Evolutionary conservation across 2,888 invertebrate species (phyloP).

Genomic region (Cerceris ruficornis): DNA sequence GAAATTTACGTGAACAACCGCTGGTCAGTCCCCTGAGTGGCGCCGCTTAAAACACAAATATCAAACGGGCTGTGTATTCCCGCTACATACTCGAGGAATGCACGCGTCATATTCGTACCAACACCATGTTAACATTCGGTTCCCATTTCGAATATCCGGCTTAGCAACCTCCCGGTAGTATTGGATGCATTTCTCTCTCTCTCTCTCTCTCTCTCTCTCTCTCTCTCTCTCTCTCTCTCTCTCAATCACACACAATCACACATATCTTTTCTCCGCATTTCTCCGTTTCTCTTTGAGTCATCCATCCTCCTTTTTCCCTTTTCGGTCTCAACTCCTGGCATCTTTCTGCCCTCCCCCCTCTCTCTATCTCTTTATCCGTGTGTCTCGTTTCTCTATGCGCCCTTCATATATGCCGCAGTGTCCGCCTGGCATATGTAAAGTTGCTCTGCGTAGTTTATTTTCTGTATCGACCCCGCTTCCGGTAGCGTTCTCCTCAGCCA

Average conservation of each 20-base stretch:
- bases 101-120: constrained; percentile 24
- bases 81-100: constrained; percentile 30
- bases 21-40: constrained; percentile 11
- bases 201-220: constrained; percentile 8
- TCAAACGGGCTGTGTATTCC: constrained; percentile 37
- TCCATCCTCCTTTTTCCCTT: constrained; percentile 11
- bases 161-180: constrained; percentile 64
- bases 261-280: constrained; percentile 1
- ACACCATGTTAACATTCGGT: constrained; percentile 52
- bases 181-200: constrained; percentile 54
- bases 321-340: not conserved
- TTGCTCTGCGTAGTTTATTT: constrained; percentile 59
- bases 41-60: constrained; percentile 42
- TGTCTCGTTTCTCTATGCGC: constrained; percentile 17
- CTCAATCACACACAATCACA: not conserved
- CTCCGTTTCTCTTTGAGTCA: constrained; percentile 3
- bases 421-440: constrained; percentile 50
- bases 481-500: constrained; percentile 44
- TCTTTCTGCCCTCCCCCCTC: constrained; percentile 4
- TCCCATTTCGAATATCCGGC: constrained; percentile 73
- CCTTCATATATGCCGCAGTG: constrained; percentile 46
- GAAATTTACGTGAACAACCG: constrained; percentile 31
- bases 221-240: constrained; percentile 3
- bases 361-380: constrained; percentile 12
- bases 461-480: constrained; percentile 62